Evolutionary conservation across 1,140 invertebrate genomes (phyloP).

Genomic region (Hylaeus volcanicus): DNA sequence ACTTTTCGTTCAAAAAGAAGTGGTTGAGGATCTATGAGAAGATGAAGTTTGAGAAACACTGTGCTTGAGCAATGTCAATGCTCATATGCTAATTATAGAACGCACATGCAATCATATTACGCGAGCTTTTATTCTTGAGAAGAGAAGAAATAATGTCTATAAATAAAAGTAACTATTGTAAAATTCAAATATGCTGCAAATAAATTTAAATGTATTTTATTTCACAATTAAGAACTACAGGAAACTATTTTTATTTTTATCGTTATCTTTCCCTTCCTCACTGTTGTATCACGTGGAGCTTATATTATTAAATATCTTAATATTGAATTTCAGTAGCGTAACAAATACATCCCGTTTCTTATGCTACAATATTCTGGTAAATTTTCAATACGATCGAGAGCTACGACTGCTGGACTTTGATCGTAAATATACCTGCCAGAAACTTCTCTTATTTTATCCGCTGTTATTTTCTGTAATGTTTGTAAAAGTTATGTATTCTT

Average conservation of each 20-base stretch:
- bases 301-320: not conserved
- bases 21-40: too few species aligned
- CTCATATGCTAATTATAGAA: conserved; percentile 34
- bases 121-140: conserved; percentile 13
- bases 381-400: conserved; percentile 62
- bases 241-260: not conserved
- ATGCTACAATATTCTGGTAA: conserved; percentile 60
- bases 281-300: not conserved
- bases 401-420: conserved; percentile 63
- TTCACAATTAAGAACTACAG: too few species aligned
- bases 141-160: conserved; percentile 9
- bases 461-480: conserved; percentile 55
- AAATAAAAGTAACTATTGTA: conserved; percentile 13
- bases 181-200: not conserved
- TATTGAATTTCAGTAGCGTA: conserved; percentile 46
- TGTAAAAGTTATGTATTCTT: conserved; percentile 5
- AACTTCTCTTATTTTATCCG: conserved; percentile 47
- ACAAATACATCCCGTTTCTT: conserved; percentile 56
- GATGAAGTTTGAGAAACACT: not conserved
- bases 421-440: conserved; percentile 65
- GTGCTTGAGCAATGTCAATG: conserved; percentile 22
- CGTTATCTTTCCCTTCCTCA: not conserved
- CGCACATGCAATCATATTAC: conserved; percentile 24
- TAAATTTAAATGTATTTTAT: not conserved
- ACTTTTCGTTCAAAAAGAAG: not conserved